Evolutionary conservation across 2,888 invertebrate genomes (phyloP), one percentile per base, ranked within the genome.

Genomic region (Malachius bipustulatus): DNA sequence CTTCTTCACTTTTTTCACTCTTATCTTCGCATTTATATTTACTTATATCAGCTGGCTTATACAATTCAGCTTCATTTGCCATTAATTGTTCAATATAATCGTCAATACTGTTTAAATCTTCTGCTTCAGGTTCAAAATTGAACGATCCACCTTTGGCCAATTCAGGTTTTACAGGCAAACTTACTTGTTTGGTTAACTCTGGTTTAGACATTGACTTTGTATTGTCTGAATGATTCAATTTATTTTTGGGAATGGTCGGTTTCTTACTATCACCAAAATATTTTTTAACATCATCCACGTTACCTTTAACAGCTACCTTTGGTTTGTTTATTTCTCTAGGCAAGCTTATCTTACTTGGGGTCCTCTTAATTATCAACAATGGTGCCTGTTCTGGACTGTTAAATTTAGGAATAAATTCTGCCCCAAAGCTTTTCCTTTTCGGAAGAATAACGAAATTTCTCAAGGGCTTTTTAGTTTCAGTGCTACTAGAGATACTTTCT

Each of bases 101-200:
- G 42, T 64, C 63, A 27, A 59, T 48, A 29, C 57, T 51, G 27
- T 59, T 55, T 14, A 59, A 37, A 48, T 62, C 62, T 11, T 51
- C 52, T 33, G 63, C 62, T 46, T 57, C 51, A 3, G 62, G 58
- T 39, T 64, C 63, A 45, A 64, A 64, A 52, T 60, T 62, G 42
- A 63, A 63, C 10, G 45, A 46, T 14, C 42, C 47, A 19, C 41
- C 34, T 10, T 47, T 45, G 13, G 40, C 38, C 33, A 27, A 14
- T 15, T 49, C 39, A 2, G 38, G 38, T 4, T 48, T 52, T 44
- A 55, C 56, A 2, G 58, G 56, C 34, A 58, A 45, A 43, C 55
- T 57, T 4, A 38, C 41, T 31, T 59, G 57, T 38, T 55, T 56
- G 19, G 51, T 35, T 11, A 55, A 32, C 10, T 45, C 41, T 3